Evolutionary conservation across 2,888 invertebrate genomes (phyloP), one percentile per base, ranked within the genome.

Genomic region (Lissocephala sabroskyi): DNA sequence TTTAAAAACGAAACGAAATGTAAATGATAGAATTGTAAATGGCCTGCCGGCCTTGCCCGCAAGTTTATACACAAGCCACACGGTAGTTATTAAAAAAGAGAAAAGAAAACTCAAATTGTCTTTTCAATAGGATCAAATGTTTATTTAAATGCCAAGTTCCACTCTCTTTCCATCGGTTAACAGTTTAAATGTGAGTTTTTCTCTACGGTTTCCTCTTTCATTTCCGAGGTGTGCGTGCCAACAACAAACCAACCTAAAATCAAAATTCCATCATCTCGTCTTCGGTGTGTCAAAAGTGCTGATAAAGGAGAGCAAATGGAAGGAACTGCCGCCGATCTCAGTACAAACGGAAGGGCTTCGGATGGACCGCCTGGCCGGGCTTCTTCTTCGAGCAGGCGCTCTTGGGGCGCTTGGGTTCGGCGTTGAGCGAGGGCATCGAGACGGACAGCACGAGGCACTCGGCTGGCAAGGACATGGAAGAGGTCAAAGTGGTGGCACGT

Each of bases 391-490:
- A 73, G 41, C 84, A 82, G 11, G 84, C 84, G 54, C 84, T 84
- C 53, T 84, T 84, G 6, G 84, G 83, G 36, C 84, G 67, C 53
- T 77, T 81, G 30, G 62, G 67, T 36, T 82, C 81, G 39, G 79
- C 66, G 56, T 75, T 84, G n/a, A 84, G 62, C n/a, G 84, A 84
- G 45, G 85, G 85, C 79, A 84, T 84, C 26, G 85, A 84, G 2
- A 85, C 83, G 9, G 85, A 85, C 19, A 85, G 53, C n/a, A 85
- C 85, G 41, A 85, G 74, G 55, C 85, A 85, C 59, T 85, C 85
- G 29, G 85, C 84, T 45, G 85, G 85, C 62, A 85, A 73, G 43
- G 85, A 85, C 83, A 85, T 84, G 49, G 84, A 84, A 49, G 85
- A 80, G 52, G 84, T 83, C 46, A 85, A 55, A 17, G 85, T 84